Percentiles rank a stretch among this genome's conserved stretches.
Evolutionary conservation across 2,888 invertebrate species (phyloP).

Genomic region (Keiferia lycopersicella): DNA sequence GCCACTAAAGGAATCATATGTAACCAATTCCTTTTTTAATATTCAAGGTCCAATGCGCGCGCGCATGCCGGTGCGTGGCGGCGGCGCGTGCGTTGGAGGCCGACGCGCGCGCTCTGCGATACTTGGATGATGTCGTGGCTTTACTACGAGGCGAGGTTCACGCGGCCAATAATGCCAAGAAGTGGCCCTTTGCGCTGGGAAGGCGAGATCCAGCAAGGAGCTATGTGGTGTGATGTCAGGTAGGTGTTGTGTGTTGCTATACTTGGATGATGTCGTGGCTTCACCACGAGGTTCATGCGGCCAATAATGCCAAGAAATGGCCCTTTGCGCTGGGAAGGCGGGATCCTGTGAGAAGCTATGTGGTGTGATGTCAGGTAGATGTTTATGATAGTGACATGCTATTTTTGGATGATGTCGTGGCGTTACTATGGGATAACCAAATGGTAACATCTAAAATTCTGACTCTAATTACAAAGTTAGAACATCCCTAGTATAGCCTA

Average conservation of each 20-base stretch:
- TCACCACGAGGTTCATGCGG: slow-evolving; percentile 67
- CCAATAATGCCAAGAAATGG: slow-evolving; percentile 64
- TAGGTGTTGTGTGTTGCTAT: slow-evolving; percentile 39
- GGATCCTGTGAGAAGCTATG: slow-evolving; percentile 62
- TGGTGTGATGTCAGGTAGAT: slow-evolving; percentile 57
- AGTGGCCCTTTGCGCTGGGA: slow-evolving; percentile 70
- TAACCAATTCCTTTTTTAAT: neutral
- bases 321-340: slow-evolving; percentile 60
- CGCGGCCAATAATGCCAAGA: slow-evolving; percentile 52
- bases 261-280: slow-evolving; percentile 80
- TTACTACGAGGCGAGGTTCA: slow-evolving; percentile 76
- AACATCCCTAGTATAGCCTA: too few species aligned
- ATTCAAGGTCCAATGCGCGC: slow-evolving; percentile 59
- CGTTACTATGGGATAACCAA: slow-evolving; percentile 76
- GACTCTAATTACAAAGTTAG: too few species aligned
- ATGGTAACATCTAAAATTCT: too few species aligned
- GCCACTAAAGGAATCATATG: neutral
- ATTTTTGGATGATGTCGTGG: slow-evolving; percentile 80
- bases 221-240: slow-evolving; percentile 64
- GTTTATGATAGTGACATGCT: slow-evolving; percentile 47
- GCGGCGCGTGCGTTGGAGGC: slow-evolving; percentile 69
- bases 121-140: slow-evolving; percentile 80
- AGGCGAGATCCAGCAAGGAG: slow-evolving; percentile 58
- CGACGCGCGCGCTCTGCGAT: slow-evolving; percentile 74
- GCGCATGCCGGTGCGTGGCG: slow-evolving; percentile 67